Conservation (phyloP, 2,797 vertebrate species). For the Gymnothorax javanicus region DNA sequence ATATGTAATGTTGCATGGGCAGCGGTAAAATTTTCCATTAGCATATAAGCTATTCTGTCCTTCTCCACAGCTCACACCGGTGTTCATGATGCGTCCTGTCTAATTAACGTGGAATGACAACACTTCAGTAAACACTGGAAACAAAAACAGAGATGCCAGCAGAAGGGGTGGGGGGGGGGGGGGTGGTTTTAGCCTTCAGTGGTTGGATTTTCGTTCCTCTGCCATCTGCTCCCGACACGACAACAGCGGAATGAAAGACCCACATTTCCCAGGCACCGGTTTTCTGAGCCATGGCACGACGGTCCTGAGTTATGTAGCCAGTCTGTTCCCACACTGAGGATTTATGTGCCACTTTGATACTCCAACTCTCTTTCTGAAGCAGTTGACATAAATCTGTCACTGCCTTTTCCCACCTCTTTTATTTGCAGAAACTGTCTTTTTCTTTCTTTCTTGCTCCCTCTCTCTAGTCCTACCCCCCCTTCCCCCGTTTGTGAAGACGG, state of each 20-base stretch:
- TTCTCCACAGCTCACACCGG: slow-evolving; percentile 47
- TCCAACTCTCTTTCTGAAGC: slow-evolving; percentile 45
- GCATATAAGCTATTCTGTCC: slow-evolving; percentile 30
- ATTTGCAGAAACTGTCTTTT: slow-evolving; percentile 41
- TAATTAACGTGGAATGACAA: slow-evolving; percentile 74
- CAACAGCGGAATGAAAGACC: slow-evolving; percentile 26
- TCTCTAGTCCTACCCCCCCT: not conserved
- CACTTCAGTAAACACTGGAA: not conserved
- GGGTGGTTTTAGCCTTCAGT: not conserved
- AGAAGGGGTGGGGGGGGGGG: not conserved
- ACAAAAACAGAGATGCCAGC: slow-evolving; percentile 37
- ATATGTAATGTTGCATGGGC: not conserved
- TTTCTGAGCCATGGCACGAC: slow-evolving; percentile 37
- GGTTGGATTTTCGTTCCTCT: slow-evolving; percentile 16
- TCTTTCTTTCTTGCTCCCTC: slow-evolving; percentile 29
- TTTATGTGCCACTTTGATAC: slow-evolving; percentile 53
- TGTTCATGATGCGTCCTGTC: slow-evolving; percentile 70
- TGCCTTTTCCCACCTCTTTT: slow-evolving; percentile 45
- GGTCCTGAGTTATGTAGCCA: slow-evolving; percentile 50
- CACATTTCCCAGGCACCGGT: slow-evolving; percentile 38
- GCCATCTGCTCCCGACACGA: slow-evolving; percentile 42
- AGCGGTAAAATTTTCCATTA: not conserved
- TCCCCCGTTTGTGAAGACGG: not conserved
- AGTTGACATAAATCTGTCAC: slow-evolving; percentile 53
- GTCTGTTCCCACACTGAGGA: slow-evolving; percentile 44